Base-by-base conservation (phyloP, 53 echinoderm and acorn worm species). In the Temnopleurus reevesii region DNA sequence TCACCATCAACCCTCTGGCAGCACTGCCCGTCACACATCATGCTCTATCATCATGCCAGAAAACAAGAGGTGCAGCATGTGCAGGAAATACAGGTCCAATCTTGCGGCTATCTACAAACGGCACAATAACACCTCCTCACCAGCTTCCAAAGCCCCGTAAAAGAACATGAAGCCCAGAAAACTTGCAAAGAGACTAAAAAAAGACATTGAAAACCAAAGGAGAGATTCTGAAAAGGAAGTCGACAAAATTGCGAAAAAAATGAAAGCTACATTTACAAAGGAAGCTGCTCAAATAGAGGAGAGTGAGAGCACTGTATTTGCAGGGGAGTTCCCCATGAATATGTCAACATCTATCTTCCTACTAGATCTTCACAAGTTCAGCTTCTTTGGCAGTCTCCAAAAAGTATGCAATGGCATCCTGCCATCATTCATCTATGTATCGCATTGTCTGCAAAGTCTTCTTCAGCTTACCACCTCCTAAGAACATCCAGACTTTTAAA, bases 381-480 rank as follows among this genome's bases (percentile, higher is more conserved):
- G 0, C 45, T 80, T 45, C 33, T 80, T 4, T 80, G 80, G 80
- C 28, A 80, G 17, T 43, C 38, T 79, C 21, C 53, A 31, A 82
- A 82, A 28, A 34, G 53, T 18, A 82, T 82, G 83, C 19, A 55
- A 82, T 82, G 83, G 83, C 83, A 82, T 53, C 83, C 83, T 7
- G 53, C 41, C 29, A 31, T 82, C 26, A 53, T 17, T 19, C 54
- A 15, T n/a, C n/a, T n/a, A n/a, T n/a, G n/a, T n/a, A n/a, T n/a
- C n/a, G n/a, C n/a, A n/a, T n/a, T n/a, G n/a, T 26, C 19, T 53
- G 83, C 53, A 18, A 82, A 82, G 33, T 82, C 83, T 53, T 13
- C 83, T 2, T 12, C 12, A 27, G 55, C 83, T 13, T 82, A 82
- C 30, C 30, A 82, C 18, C 55, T 82, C 30, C 83, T 82, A 3